Percentiles rank a stretch among this genome's conserved stretches.
Evolutionary conservation across 2,113 vertebrate species (phyloP).

Genomic region (Leptocoma aspasia): DNA sequence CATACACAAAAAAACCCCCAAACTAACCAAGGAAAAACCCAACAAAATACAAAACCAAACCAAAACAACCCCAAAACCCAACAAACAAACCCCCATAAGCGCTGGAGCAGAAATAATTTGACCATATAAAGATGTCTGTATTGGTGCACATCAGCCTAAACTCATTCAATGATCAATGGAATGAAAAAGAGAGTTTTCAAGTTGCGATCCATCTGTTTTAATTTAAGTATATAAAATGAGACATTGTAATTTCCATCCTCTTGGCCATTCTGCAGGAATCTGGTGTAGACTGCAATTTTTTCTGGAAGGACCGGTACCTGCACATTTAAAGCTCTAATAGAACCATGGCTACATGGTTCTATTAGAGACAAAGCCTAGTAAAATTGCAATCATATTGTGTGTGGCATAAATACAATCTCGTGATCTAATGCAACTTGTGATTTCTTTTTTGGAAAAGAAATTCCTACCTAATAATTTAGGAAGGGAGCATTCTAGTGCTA

Average conservation of each 20-base stretch:
- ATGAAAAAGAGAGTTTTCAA: neutral
- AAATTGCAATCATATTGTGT: neutral
- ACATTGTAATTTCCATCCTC: neutral
- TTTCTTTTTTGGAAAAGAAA: neutral
- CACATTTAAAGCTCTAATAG: neutral
- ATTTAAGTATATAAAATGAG: neutral
- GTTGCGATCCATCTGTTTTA: neutral
- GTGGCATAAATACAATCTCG: neutral
- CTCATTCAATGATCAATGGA: neutral
- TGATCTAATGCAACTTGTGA: neutral
- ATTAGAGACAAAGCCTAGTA: neutral
- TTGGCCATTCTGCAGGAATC: neutral
- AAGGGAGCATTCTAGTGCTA: neutral
- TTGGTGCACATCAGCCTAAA: neutral
- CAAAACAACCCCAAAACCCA: rapidly evolving
- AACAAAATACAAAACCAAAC: neutral
- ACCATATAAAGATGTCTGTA: neutral
- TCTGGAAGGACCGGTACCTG: neutral
- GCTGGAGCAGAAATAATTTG: neutral
- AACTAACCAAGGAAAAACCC: rapidly evolving
- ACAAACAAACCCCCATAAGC: neutral
- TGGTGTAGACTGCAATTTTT: neutral
- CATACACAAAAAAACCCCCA: rapidly evolving
- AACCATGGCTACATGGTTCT: neutral
- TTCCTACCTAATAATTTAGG: neutral